Evolutionary conservation across 2,113 vertebrate species (phyloP).

Genomic region (Planiliza haematocheilus): DNA sequence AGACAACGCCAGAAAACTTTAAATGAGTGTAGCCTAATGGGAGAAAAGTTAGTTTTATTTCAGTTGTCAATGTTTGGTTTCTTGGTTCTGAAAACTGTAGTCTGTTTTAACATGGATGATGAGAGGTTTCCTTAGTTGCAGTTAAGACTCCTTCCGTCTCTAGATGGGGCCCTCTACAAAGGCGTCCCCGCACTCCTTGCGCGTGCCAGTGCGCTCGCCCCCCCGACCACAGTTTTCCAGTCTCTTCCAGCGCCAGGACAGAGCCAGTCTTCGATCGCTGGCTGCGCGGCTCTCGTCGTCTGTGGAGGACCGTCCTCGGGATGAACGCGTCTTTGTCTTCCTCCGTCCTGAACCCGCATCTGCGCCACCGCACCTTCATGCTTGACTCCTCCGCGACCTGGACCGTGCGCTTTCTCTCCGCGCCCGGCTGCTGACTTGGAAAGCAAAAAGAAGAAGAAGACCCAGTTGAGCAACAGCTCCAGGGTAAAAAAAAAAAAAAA

Average conservation of each 20-base stretch:
- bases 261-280: neutral
- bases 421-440: neutral
- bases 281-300: too few relatives aligned
- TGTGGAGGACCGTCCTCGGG: slow-evolving; percentile 6
- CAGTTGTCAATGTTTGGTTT: too few relatives aligned
- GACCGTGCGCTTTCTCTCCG: neutral
- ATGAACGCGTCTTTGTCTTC: slow-evolving; percentile 36
- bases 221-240: neutral
- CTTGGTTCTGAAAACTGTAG: too few relatives aligned
- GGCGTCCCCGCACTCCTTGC: neutral
- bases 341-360: slow-evolving; percentile 9
- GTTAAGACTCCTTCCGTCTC: neutral
- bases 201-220: neutral
- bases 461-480: too few relatives aligned
- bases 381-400: slow-evolving; percentile 8
- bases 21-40: too few relatives aligned
- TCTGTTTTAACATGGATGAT: neutral
- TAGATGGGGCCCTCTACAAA: slow-evolving; percentile 50
- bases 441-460: neutral
- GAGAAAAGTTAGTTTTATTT: too few relatives aligned
- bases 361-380: slow-evolving; percentile 25
- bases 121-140: too few relatives aligned
- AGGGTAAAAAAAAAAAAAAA: too few relatives aligned
- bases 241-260: slow-evolving; percentile 8
- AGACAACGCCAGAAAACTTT: too few relatives aligned